phyloP scores from a whole-genome alignment of 2,888 invertebrate species.

The Cactoblastis cactorum region DNA sequence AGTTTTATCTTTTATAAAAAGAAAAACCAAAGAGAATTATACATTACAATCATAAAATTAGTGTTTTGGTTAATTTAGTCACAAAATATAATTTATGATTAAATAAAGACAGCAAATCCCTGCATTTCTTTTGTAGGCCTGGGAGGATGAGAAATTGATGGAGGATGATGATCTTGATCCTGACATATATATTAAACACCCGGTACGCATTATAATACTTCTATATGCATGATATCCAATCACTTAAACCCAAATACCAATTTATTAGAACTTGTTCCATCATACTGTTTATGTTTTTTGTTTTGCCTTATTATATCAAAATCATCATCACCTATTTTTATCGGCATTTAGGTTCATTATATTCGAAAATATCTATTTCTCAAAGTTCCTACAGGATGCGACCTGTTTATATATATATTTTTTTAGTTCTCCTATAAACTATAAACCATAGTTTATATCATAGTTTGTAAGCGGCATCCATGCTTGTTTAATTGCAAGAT shows the following conservation, averaged over 20 bases:
- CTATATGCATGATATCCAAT: not conserved
- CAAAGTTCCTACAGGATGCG: no score
- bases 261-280: not conserved
- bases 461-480: no score
- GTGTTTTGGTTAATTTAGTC: no score
- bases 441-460: no score
- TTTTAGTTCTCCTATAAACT: no score
- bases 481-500: no score
- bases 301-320: not conserved
- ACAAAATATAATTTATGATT: not conserved
- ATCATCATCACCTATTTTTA: not conserved
- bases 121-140: slow-evolving; percentile 62
- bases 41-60: no score
- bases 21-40: no score
- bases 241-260: not conserved
- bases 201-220: slow-evolving; percentile 43
- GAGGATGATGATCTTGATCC: slow-evolving; percentile 66
- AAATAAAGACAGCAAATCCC: not conserved
- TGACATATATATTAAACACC: slow-evolving; percentile 53
- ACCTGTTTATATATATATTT: no score
- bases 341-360: no score
- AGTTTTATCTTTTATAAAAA: no score
- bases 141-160: slow-evolving; percentile 65
- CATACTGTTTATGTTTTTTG: not conserved
- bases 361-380: no score